Percentiles rank a stretch among this genome's conserved stretches.
phyloP scores from a whole-genome alignment of 1,140 invertebrate genomes.

The Magallana angulata region DNA sequence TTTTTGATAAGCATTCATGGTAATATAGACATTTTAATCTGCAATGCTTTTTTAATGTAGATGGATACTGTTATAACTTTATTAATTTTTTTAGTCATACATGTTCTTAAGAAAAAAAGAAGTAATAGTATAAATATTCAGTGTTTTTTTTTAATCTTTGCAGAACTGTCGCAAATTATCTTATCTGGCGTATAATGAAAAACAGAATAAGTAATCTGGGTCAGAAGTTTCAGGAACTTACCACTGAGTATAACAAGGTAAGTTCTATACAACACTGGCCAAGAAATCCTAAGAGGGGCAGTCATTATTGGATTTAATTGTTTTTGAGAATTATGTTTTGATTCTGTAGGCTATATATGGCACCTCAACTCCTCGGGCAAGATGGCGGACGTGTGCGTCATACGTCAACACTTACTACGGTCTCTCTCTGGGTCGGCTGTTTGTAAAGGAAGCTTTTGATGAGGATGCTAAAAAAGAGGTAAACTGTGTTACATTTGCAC shows the following conservation, averaged over 20 bases:
- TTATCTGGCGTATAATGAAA: slow-evolving; percentile 91
- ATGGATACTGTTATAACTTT: too few relatives aligned
- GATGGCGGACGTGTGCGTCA: slow-evolving; percentile 90
- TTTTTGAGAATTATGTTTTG: neutral
- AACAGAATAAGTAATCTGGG: slow-evolving; percentile 91
- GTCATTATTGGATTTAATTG: neutral
- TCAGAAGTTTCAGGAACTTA: slow-evolving; percentile 88
- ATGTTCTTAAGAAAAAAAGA: too few relatives aligned
- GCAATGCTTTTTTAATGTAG: too few relatives aligned
- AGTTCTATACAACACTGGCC: slow-evolving; percentile 58
- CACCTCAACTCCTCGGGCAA: slow-evolving; percentile 85
- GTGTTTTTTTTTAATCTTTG: slow-evolving; percentile 36
- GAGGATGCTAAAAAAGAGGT: slow-evolving; percentile 87
- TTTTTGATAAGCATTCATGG: too few relatives aligned
- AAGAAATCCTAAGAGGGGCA: too few relatives aligned
- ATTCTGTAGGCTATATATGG: slow-evolving; percentile 83
- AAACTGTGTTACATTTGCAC: neutral
- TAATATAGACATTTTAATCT: too few relatives aligned
- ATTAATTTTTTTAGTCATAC: too few relatives aligned
- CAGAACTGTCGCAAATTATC: slow-evolving; percentile 86
- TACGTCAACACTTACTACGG: slow-evolving; percentile 91
- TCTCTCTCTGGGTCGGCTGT: slow-evolving; percentile 95
- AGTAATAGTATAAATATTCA: too few relatives aligned
- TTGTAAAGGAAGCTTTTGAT: slow-evolving; percentile 92
- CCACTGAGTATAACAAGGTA: slow-evolving; percentile 86